Evolutionary conservation across 2,888 invertebrate species (phyloP).

Genomic region (Calameuta idolon): DNA sequence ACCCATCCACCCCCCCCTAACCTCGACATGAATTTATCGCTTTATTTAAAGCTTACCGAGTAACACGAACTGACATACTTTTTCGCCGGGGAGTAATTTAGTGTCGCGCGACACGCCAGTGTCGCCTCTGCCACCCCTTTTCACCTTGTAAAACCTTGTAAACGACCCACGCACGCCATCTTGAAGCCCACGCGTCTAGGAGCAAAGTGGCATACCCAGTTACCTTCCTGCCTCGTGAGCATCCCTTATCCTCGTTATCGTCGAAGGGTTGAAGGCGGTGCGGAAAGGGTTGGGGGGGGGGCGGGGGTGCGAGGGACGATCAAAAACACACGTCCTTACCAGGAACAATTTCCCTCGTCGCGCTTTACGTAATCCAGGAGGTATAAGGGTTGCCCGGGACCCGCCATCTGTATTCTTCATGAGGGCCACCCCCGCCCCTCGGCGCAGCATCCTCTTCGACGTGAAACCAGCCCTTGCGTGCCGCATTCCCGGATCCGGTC

Average conservation of each 20-base stretch:
- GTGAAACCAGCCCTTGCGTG: background rate
- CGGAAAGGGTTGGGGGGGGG: background rate
- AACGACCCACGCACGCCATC: background rate
- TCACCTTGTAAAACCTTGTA: background rate
- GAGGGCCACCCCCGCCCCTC: background rate
- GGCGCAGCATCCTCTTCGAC: background rate
- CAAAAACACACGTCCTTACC: conserved; percentile 35
- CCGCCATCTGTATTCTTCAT: conserved; percentile 10
- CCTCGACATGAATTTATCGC: conserved; percentile 45
- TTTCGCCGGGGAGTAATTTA: conserved; percentile 42
- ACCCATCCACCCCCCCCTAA: background rate
- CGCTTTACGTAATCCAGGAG: conserved; percentile 30
- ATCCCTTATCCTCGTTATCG: background rate
- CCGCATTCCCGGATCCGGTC: conserved; percentile 5
- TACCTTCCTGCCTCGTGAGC: background rate
- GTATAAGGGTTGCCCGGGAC: conserved; percentile 30
- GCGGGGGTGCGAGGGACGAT: conserved; percentile 23
- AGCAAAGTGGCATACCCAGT: background rate
- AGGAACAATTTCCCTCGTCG: conserved; percentile 37
- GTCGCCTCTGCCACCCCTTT: background rate
- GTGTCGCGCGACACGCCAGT: conserved; percentile 37
- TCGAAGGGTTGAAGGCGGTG: background rate
- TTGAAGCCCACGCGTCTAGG: background rate
- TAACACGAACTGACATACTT: conserved; percentile 30
- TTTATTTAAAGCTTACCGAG: conserved; percentile 48